Base-by-base conservation (phyloP, 2,113 vertebrate genomes). In the Salvelinus sp. region DNA sequence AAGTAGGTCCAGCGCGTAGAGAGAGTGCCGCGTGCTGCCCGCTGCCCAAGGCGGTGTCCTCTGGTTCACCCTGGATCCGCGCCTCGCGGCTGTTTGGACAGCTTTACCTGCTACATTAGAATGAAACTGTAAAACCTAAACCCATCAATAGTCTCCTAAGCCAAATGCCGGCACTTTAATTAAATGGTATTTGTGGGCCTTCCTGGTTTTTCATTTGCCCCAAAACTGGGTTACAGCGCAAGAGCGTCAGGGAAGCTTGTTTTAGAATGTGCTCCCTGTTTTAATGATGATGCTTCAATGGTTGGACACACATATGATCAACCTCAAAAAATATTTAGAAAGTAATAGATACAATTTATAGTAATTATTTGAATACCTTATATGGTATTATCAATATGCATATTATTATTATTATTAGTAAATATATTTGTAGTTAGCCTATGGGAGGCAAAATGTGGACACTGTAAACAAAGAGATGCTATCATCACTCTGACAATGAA, bases 21-120 rank as follows among this genome's bases (percentile, higher is more conserved):
- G 57, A 62, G 33, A 62, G 33, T 73, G 50, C 9, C 25, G 72
- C 74, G 86, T 82, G 83, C 83, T 87, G 91, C 92, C 91, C 87
- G 85, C 83, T 87, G 91, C 92, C 92, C 83, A 75, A 85, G 91
- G 90, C 89, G 85, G 79, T 93, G 94, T 94, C 92, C 94, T 90
- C 87, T 86, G 88, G 67, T 23, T 94, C 93, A 95, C 93, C 93
- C 92, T 85, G 82, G 80, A 76, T 78, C 76, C 4, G 79, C 80
- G 91, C 91, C 88, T 79, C 7, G 81, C 54, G 90, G 88, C 87
- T 93, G 92, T 95, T 95, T 92, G 91, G 89, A 93, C 93, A 95
- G 93, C 93, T 93, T 94, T 94, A 95, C 93, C 93, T 93, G 93
- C 79, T 89, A 89, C 77, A 82, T 86, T 62, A 86, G 85, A 76